Conservation (phyloP, 2,888 invertebrate genomes). For the Dasypogon diadema region DNA sequence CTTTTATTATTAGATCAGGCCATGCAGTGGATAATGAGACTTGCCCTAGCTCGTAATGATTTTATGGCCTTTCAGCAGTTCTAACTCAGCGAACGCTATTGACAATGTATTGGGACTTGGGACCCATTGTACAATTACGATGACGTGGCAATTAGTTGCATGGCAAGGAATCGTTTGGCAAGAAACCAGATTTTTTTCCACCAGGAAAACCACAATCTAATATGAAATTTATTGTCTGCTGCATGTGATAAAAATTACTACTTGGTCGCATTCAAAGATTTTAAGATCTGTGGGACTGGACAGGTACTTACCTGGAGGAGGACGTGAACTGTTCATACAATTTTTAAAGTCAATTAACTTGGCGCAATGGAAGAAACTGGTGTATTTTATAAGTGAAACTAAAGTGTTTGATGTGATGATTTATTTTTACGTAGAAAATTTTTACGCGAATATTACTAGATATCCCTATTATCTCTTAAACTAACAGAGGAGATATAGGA, state of each 20-base stretch:
- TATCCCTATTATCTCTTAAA: no score
- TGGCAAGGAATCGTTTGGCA: background rate
- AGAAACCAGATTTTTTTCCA: background rate
- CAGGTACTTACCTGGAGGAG: no score
- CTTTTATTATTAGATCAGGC: slow-evolving; percentile 45
- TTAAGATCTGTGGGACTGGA: background rate
- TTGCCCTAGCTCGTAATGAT: slow-evolving; percentile 41
- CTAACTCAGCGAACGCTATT: slow-evolving; percentile 10
- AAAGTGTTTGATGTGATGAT: no score
- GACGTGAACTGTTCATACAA: no score
- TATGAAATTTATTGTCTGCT: background rate
- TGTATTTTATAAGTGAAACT: no score
- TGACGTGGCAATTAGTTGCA: slow-evolving; percentile 21
- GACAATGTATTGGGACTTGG: slow-evolving; percentile 10
- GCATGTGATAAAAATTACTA: no score
- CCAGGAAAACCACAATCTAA: slow-evolving; percentile 18
- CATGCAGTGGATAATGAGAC: slow-evolving; percentile 44
- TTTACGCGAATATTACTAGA: no score
- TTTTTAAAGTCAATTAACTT: no score
- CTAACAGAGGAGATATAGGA: no score
- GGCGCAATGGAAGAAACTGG: no score
- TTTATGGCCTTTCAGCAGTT: slow-evolving; percentile 29
- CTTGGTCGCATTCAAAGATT: background rate
- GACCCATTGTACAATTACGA: slow-evolving; percentile 29
- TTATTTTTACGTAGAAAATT: no score